Percentiles rank a stretch among this genome's conserved stretches.
Conservation (phyloP, 1,140 invertebrate species). For the Laodelphax striatellus region DNA sequence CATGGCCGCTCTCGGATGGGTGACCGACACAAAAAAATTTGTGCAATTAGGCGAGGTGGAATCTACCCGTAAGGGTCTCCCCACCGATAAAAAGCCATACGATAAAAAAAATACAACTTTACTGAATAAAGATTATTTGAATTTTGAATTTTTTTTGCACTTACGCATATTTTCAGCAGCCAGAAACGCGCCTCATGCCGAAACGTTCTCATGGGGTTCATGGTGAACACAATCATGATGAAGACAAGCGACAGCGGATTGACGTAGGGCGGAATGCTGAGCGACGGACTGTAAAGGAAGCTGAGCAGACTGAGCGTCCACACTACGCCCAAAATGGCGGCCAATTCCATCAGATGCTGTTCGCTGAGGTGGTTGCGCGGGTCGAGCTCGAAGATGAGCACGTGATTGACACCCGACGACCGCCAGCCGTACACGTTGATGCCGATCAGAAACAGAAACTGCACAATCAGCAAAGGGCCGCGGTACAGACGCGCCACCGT, state of each 20-base stretch:
- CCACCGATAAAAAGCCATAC: too few species aligned
- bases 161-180: constrained; percentile 35
- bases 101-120: too few species aligned
- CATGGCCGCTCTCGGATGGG: too few species aligned
- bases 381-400: constrained; percentile 87
- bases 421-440: constrained; percentile 85
- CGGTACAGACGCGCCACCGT: constrained; percentile 60
- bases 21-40: too few species aligned
- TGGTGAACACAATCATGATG: constrained; percentile 57
- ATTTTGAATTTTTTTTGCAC: too few species aligned
- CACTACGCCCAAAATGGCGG: constrained; percentile 70
- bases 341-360: constrained; percentile 71
- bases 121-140: too few species aligned
- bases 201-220: constrained; percentile 72
- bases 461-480: constrained; percentile 67
- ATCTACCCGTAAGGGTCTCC: too few species aligned
- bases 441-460: constrained; percentile 77
- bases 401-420: constrained; percentile 82
- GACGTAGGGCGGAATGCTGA: constrained; percentile 66
- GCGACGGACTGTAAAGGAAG: constrained; percentile 52
- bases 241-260: constrained; percentile 61
- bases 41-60: too few species aligned
- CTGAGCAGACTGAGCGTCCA: constrained; percentile 61
- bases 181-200: constrained; percentile 62
- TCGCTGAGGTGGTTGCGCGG: constrained; percentile 78